phyloP scores from a whole-genome alignment of 64 coral and sea anemone species.

The Montipora foliosa region DNA sequence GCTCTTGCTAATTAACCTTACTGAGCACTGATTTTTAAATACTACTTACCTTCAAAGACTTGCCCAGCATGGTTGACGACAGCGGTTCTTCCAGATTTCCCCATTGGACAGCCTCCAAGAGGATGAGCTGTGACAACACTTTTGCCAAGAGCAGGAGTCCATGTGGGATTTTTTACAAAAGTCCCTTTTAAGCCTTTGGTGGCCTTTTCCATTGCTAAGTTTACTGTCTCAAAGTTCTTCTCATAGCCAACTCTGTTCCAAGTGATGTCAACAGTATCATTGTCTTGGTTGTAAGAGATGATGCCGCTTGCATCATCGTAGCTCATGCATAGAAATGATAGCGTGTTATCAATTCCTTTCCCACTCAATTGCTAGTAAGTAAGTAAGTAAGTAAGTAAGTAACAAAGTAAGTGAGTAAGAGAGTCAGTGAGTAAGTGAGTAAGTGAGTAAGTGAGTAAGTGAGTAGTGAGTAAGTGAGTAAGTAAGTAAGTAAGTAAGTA shows the following conservation, averaged over 20 bases:
- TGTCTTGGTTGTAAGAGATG: conserved; percentile 32
- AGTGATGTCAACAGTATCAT: conserved; percentile 45
- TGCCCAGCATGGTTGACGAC: conserved; percentile 68
- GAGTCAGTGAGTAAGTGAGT: too few species aligned
- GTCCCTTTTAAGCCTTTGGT: conserved; percentile 29
- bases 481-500: too few species aligned
- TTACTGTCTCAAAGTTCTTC: conserved; percentile 43
- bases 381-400: too few species aligned
- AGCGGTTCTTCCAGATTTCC: conserved; percentile 42
- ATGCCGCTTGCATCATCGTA: background rate
- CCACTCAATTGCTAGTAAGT: conserved; percentile 27
- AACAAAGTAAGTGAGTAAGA: too few species aligned
- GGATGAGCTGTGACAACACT: conserved; percentile 62
- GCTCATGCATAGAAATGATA: conserved; percentile 63
- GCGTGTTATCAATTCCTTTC: conserved; percentile 55
- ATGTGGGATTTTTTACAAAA: conserved; percentile 61
- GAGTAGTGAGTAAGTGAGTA: too few species aligned
- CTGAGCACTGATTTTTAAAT: background rate
- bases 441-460: too few species aligned
- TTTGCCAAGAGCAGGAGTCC: conserved; percentile 31
- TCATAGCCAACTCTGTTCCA: conserved; percentile 65
- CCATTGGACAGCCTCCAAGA: conserved; percentile 67
- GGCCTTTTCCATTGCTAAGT: conserved; percentile 40
- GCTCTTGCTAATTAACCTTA: background rate
- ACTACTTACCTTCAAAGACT: conserved; percentile 65